phyloP scores from a whole-genome alignment of 2,888 invertebrate genomes.

The Hipparchia sbordonii region DNA sequence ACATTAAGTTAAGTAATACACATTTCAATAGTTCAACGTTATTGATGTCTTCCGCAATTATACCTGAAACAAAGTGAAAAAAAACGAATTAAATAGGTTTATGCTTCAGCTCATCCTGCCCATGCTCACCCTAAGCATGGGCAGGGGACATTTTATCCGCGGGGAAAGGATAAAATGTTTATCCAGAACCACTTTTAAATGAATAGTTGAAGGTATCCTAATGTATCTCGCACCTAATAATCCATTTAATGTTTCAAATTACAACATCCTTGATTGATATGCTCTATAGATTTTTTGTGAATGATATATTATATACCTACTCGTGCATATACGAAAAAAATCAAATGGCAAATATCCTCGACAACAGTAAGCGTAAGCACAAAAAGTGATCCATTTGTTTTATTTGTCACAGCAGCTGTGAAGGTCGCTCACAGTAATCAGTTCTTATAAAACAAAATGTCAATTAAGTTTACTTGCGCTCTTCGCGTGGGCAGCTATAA shows the following conservation, averaged over 20 bases:
- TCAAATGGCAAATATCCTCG: no score
- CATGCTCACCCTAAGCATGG: no score
- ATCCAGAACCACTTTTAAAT: no score
- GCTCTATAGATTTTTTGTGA: constrained; percentile 12
- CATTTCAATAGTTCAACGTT: constrained; percentile 5
- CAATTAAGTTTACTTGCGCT: constrained; percentile 20
- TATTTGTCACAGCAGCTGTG: constrained; percentile 21
- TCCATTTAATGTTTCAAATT: not conserved
- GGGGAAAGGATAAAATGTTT: no score
- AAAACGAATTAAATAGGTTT: no score
- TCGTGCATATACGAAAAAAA: no score
- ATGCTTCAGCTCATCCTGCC: not conserved
- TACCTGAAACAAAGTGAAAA: constrained; percentile 29
- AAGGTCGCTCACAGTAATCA: constrained; percentile 26
- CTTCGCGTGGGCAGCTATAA: constrained; percentile 9
- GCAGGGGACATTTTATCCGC: no score
- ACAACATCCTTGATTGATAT: constrained; percentile 20
- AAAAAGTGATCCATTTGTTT: constrained; percentile 26
- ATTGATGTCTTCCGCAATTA: constrained; percentile 9
- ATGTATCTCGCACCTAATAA: not conserved
- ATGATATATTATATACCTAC: constrained; percentile 3
- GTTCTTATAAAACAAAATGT: constrained; percentile 31
- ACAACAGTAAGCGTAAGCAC: not conserved
- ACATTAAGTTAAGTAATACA: not conserved
- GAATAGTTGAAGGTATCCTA: no score